Evolutionary conservation across 2,888 invertebrate species (phyloP).

Genomic region (Aleiodes alternator): DNA sequence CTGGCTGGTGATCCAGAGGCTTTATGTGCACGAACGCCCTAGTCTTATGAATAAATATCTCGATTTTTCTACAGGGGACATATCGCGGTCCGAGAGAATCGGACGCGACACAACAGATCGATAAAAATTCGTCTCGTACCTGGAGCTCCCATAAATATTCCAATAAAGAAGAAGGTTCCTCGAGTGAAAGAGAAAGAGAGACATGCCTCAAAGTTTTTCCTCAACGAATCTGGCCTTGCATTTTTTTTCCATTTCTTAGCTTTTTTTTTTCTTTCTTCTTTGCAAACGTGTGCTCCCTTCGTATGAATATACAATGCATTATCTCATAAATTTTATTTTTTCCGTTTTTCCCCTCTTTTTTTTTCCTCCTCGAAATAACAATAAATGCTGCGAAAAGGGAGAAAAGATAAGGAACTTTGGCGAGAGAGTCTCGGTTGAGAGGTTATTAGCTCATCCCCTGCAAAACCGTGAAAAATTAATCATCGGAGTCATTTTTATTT

Average conservation of each 20-base stretch:
- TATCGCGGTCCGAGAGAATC: conserved; percentile 51
- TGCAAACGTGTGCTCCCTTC: not conserved
- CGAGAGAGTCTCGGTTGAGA: conserved; percentile 50
- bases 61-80: conserved; percentile 61
- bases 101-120: conserved; percentile 67
- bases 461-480: no score
- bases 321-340: conserved; percentile 18
- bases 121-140: conserved; percentile 68
- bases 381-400: conserved; percentile 1
- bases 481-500: no score
- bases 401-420: conserved; percentile 15
- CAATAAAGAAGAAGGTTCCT: conserved; percentile 61
- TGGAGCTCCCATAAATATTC: conserved; percentile 64
- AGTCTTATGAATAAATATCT: conserved; percentile 70
- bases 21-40: conserved; percentile 59
- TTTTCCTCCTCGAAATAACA: not conserved
- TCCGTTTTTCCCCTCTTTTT: not conserved
- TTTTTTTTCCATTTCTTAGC: conserved; percentile 5
- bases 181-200: conserved; percentile 38
- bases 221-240: conserved; percentile 39
- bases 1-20: conserved; percentile 62
- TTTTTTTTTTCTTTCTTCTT: conserved; percentile 22
- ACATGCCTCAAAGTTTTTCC: conserved; percentile 38
- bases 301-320: conserved; percentile 8
- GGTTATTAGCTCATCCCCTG: conserved; percentile 59